Evolutionary conservation across 2,797 vertebrate species (phyloP), one percentile per base, ranked within the genome.

Genomic region (Sebastes baramenuke): DNA sequence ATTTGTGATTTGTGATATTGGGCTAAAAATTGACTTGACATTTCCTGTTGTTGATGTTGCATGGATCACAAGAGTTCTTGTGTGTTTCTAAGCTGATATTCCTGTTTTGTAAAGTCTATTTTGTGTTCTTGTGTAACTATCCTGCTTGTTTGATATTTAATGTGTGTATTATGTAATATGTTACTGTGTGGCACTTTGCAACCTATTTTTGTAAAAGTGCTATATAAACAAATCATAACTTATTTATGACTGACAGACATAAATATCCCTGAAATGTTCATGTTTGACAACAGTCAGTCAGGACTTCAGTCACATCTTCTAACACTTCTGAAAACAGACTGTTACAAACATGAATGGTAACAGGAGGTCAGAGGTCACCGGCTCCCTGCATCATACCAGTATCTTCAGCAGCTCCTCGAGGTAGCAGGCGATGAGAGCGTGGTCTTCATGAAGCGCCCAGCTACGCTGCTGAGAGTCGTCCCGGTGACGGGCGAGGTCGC

Each of bases 391-490:
- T 54, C 81, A 25, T 90, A 99, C 99, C 97, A 99, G 95, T 79
- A 99, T 99, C 82, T 97, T 97, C 77, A 99, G 96, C 83, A 99
- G 94, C 90, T 99, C 99, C 88, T 99, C 97, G 80, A 99, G 94
- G 90, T 99, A 99, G 89, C 98, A 99, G 79, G 97, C 95, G 74
- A 99, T 99, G 75, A 99, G 97, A 0, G 96, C 95, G 61, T 97
- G 97, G 20, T 99, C 99, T 80, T 99, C 99, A 0, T 99, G 97
- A 32, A 99, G 96, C 0, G 99, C 99, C 99, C 98, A 99, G 94
- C 98, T 99, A 20, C 98, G 97, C 94, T 99, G 99, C 94, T 99
- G 98, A 1, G 99, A 96, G 3, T 99, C 98, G 0, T 99, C 98
- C 59, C 98, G 96, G 88, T 98, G 97, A 36, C 96, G 96, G 20